Conservation (phyloP, 2,797 vertebrate species). For the Remorina albescens region DNA sequence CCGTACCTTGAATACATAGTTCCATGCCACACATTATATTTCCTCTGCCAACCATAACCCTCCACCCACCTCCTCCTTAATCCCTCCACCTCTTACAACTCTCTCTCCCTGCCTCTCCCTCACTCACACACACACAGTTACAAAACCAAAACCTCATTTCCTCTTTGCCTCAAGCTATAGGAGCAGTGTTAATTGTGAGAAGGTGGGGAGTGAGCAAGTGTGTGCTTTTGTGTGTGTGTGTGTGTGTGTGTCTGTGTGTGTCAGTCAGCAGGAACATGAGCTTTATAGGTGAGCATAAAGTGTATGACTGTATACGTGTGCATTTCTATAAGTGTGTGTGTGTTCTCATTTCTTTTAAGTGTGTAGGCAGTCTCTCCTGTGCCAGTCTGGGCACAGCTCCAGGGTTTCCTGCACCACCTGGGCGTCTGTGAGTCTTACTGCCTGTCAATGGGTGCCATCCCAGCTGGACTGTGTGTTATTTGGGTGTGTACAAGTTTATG, state of each 20-base stretch:
- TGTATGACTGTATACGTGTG: slow-evolving; percentile 47
- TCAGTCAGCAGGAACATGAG: slow-evolving; percentile 49
- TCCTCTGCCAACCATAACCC: slow-evolving; percentile 84
- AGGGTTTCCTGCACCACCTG: slow-evolving; percentile 84
- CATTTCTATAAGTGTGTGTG: slow-evolving; percentile 30
- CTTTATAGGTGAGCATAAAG: slow-evolving; percentile 52
- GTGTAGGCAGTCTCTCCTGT: slow-evolving; percentile 58
- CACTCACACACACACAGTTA: slow-evolving; percentile 58
- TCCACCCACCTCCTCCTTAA: slow-evolving; percentile 79
- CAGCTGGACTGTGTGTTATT: slow-evolving; percentile 78
- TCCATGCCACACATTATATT: slow-evolving; percentile 84
- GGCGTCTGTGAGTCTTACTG: slow-evolving; percentile 80
- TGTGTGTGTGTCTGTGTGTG: slow-evolving; percentile 51
- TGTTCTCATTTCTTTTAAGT: slow-evolving; percentile 54
- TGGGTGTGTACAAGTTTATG: slow-evolving; percentile 32
- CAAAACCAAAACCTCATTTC: slow-evolving; percentile 83
- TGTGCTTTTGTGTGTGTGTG: slow-evolving; percentile 50
- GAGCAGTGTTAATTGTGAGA: slow-evolving; percentile 84
- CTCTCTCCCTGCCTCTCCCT: slow-evolving; percentile 42
- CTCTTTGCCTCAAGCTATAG: slow-evolving; percentile 81
- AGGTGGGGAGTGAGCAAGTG: slow-evolving; percentile 73
- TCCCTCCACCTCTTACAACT: slow-evolving; percentile 77
- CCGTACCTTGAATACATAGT: slow-evolving; percentile 77
- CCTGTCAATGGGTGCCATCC: slow-evolving; percentile 77
- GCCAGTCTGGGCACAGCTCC: slow-evolving; percentile 80